Base-by-base conservation (phyloP, 2,113 vertebrate genomes). In the Pseudopipra pipra region DNA sequence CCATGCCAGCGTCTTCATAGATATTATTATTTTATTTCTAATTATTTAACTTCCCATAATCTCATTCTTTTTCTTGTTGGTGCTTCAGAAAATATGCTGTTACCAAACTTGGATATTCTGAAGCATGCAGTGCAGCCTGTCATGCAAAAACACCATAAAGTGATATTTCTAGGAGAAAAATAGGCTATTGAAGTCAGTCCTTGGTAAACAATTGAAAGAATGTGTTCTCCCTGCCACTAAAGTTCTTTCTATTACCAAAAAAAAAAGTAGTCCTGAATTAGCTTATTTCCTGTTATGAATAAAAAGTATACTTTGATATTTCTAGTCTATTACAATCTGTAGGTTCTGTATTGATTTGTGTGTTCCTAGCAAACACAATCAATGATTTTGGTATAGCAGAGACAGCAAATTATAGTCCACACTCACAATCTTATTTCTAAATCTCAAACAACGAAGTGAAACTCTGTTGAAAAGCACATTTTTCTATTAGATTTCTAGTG, bases 401-500 rank as follows among this genome's bases (percentile, higher is more conserved):
- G 59, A 66, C 30, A 43, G 19, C 24, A 86, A 72, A 49, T 41
- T 68, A 21, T 67, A 88, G 44, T 87, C 49, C 44, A 39, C n/a
- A 33, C 33, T 65, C 44, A 17, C 49, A 68, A 12, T 66, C 43
- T 77, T 65, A 55, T 85, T 90, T 90, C 39, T 74, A 47, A 87
- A 91, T 92, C 55, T 89, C 71, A 89, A 70, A 81, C 31, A 80
- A 35, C 1, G 0, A 81, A 77, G 51, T 62, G 65, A 76, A 89
- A 62, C 37, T 87, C n/a, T 66, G 21, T 72, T 89, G 62, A 80
- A 94, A 93, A 91, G 17, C 54, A 44, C 41, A 75, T 61, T 93
- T 82, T 94, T 82, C 85, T 90, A 44, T 85, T 86, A 87, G 54
- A 79, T 89, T 95, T 94, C 72, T 85, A 91, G 63, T n/a, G 43